Conservation (phyloP, 2,797 vertebrate species). For the Somateria mollissima region DNA sequence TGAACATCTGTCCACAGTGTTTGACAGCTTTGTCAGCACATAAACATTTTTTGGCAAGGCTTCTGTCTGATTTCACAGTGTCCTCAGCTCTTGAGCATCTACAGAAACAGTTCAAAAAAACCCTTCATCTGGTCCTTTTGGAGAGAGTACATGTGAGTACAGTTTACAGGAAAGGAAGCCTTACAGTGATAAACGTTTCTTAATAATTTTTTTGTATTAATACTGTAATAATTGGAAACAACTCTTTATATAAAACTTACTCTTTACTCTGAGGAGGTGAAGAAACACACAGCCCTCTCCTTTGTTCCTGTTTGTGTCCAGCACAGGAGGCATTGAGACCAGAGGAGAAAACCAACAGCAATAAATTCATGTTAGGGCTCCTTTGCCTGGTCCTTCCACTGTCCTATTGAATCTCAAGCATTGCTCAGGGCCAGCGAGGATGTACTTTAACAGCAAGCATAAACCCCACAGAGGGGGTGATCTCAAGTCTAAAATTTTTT, state of each 20-base stretch:
- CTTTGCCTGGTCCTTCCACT: neutral
- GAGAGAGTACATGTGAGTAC: neutral
- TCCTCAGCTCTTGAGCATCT: neutral
- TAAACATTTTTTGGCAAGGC: neutral
- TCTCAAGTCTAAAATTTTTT: neutral
- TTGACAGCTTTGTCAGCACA: slow-evolving; percentile 2
- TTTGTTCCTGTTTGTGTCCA: neutral
- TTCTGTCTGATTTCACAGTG: neutral
- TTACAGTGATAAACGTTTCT: neutral
- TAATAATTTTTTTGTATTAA: neutral
- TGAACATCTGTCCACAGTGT: slow-evolving; percentile 27
- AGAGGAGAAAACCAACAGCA: neutral
- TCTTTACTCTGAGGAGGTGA: neutral
- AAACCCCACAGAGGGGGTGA: neutral
- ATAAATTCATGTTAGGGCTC: neutral
- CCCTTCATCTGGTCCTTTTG: neutral
- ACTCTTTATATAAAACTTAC: neutral
- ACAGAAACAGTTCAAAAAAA: neutral
- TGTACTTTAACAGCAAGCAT: neutral
- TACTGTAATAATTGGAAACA: neutral
- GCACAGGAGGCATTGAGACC: neutral
- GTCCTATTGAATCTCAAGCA: neutral
- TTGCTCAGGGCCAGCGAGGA: neutral
- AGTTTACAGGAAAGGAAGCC: neutral
- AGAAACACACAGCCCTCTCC: neutral